Evolutionary conservation across 2,797 vertebrate genomes (phyloP).

Genomic region (Sebastolobus alascanus): DNA sequence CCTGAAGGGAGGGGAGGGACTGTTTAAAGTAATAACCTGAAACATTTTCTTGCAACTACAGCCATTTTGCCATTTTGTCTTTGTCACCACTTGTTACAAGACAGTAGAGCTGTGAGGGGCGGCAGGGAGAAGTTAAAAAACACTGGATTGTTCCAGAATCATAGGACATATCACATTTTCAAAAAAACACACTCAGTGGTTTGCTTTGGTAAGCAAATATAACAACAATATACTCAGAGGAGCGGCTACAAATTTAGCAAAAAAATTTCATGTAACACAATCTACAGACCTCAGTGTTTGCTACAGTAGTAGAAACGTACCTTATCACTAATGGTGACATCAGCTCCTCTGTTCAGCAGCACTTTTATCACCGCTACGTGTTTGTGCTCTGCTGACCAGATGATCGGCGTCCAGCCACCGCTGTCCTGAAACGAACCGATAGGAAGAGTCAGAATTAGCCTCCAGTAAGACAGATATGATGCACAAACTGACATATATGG

Average conservation of each 20-base stretch:
- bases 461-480: background rate
- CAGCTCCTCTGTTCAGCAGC: constrained; percentile 92
- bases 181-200: background rate
- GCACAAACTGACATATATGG: background rate
- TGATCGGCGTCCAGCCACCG: constrained; percentile 95
- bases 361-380: constrained; percentile 91
- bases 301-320: constrained; percentile 70
- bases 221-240: background rate
- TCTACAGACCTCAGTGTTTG: background rate
- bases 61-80: background rate
- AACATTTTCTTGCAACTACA: constrained; percentile 27
- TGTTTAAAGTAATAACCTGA: constrained; percentile 45
- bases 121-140: background rate
- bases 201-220: background rate
- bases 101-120: background rate
- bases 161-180: background rate
- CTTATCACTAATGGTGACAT: constrained; percentile 93
- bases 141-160: background rate
- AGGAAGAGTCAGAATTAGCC: background rate
- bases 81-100: background rate
- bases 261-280: background rate
- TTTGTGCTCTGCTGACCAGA: constrained; percentile 96
- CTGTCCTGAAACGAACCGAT: constrained; percentile 85
- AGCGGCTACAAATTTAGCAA: background rate
- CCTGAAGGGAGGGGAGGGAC: constrained; percentile 75